phyloP scores from a whole-genome alignment of 2,888 invertebrate species.

The Agonopterix heracliana region DNA sequence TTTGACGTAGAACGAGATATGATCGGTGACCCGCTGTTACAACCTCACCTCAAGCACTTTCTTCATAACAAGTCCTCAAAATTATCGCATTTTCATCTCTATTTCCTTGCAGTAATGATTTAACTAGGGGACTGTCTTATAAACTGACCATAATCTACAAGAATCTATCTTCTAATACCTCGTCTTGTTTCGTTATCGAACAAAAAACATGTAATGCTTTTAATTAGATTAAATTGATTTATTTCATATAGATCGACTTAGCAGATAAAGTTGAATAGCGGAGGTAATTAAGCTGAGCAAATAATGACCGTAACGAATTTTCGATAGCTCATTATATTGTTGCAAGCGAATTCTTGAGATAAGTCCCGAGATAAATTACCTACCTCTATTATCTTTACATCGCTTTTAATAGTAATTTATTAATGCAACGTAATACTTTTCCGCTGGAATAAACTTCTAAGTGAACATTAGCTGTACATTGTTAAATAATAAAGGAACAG shows the following conservation, averaged over 20 bases:
- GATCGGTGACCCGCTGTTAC: constrained; percentile 68
- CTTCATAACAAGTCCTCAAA: too few relatives aligned
- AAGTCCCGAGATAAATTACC: constrained; percentile 7
- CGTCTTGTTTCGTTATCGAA: constrained; percentile 67
- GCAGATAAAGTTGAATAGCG: constrained; percentile 50
- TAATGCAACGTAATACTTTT: constrained; percentile 4
- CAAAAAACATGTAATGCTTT: constrained; percentile 75
- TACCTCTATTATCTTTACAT: constrained; percentile 17
- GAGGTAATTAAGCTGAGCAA: constrained; percentile 68
- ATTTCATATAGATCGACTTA: constrained; percentile 59
- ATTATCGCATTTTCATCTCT: too few relatives aligned
- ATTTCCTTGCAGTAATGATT: too few relatives aligned
- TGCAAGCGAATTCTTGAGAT: constrained; percentile 20
- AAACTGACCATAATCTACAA: constrained; percentile 45
- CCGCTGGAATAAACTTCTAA: neutral
- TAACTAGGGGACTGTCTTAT: too few relatives aligned
- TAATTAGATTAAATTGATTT: constrained; percentile 77
- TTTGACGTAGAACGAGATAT: constrained; percentile 65
- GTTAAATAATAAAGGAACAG: constrained; percentile 12
- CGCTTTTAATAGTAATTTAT: constrained; percentile 5
- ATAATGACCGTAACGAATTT: constrained; percentile 52
- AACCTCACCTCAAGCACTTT: constrained; percentile 40
- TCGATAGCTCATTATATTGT: constrained; percentile 30
- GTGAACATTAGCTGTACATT: constrained; percentile 1
- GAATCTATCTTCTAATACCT: constrained; percentile 68